phyloP scores from a whole-genome alignment of 2,888 invertebrate genomes.

The Crematogaster levior region DNA sequence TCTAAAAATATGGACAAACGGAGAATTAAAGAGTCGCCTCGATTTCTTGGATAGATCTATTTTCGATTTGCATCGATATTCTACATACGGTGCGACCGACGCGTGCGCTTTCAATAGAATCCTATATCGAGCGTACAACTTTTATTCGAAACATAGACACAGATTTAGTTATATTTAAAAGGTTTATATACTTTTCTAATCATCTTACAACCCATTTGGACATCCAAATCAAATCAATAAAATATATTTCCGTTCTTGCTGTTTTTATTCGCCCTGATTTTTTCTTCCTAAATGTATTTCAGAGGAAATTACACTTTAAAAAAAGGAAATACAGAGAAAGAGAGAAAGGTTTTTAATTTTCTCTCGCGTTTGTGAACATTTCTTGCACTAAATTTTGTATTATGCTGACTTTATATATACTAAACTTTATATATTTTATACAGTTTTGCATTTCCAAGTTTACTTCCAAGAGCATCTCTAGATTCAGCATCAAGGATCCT shows the following conservation, averaged over 20 bases:
- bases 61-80: constrained; percentile 23
- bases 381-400: not conserved
- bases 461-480: not conserved
- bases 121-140: constrained; percentile 9
- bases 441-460: not conserved
- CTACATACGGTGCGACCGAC: not conserved
- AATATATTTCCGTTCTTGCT: not conserved
- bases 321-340: not conserved
- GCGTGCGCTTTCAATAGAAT: constrained; percentile 20
- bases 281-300: not conserved
- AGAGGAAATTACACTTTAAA: not conserved
- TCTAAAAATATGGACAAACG: not conserved
- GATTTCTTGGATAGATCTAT: constrained; percentile 14
- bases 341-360: not conserved
- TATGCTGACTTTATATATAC: not conserved
- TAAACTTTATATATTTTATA: not conserved
- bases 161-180: not conserved
- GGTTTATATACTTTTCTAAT: not conserved
- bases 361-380: not conserved
- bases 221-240: not conserved
- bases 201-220: not conserved
- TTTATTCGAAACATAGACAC: not conserved
- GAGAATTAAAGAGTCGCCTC: not conserved
- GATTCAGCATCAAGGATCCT: constrained; percentile 1
- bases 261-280: not conserved